phyloP scores from a whole-genome alignment of 1,140 invertebrate genomes.

The Lucilia sericata region DNA sequence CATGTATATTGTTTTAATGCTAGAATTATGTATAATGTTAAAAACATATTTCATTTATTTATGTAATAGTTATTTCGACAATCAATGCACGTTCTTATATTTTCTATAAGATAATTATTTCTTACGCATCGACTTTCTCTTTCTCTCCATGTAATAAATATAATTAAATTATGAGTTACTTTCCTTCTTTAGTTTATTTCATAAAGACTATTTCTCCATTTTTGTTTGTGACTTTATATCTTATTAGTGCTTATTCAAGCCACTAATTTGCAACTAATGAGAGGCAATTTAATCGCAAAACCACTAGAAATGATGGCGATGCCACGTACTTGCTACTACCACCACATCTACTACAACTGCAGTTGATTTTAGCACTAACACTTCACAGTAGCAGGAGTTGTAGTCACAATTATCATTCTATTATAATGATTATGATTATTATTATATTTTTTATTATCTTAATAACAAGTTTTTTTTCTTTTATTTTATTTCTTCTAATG shows the following conservation, averaged over 20 bases:
- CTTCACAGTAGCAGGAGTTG: neutral
- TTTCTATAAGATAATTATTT: neutral
- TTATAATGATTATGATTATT: constrained; percentile 29
- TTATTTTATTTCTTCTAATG: neutral
- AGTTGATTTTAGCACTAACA: too few species aligned
- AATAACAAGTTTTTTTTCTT: neutral
- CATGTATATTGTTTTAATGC: too few species aligned
- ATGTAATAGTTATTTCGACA: neutral
- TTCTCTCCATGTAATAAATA: neutral
- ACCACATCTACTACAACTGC: too few species aligned
- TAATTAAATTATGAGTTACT: neutral
- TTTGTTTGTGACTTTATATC: neutral
- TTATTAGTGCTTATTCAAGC: constrained; percentile 20
- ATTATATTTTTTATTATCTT: constrained; percentile 6
- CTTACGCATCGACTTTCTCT: neutral
- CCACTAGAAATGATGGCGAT: too few species aligned
- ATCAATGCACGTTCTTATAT: neutral
- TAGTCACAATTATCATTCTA: constrained; percentile 24
- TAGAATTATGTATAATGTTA: too few species aligned
- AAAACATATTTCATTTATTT: too few species aligned
- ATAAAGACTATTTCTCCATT: neutral
- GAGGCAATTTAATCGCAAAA: neutral
- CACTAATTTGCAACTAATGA: constrained; percentile 18
- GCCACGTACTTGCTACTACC: neutral
- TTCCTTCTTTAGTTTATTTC: neutral